These are phyloP conservation scores for Stenolophus ochropezus DNA, from an alignment of 2,888 invertebrate genomes.

Conservation along the genomic window DNA sequence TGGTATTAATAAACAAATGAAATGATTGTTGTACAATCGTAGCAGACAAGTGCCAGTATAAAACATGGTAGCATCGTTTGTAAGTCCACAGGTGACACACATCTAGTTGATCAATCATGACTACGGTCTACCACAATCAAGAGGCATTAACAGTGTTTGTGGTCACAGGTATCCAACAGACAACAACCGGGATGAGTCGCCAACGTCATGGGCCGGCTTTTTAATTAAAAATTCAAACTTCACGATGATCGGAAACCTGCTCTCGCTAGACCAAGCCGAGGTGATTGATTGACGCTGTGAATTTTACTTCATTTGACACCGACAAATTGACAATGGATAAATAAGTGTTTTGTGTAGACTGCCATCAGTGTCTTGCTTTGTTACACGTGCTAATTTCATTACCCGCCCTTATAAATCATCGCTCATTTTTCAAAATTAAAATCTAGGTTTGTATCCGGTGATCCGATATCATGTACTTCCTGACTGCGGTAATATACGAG, in stretches of 20 bases:
- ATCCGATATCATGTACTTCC: background rate
- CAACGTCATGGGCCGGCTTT: conserved; percentile 4
- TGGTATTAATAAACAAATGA: no score
- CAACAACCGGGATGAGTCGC: background rate
- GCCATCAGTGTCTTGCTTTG: background rate
- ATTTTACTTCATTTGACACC: conserved; percentile 26
- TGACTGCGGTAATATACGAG: no score
- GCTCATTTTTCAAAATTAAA: background rate
- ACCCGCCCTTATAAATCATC: background rate
- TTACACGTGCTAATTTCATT: background rate
- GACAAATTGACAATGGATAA: conserved; percentile 14
- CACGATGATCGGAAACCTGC: background rate
- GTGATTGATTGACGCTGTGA: conserved; percentile 36
- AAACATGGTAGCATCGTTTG: background rate
- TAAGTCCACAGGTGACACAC: conserved; percentile 47
- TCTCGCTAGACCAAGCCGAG: background rate
- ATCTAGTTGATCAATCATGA: conserved; percentile 60
- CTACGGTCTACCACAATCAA: conserved; percentile 57
- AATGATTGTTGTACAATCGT: no score
- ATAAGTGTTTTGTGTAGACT: background rate
- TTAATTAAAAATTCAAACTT: conserved; percentile 49
- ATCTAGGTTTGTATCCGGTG: background rate
- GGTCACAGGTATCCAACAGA: conserved; percentile 40
- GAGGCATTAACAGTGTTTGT: conserved; percentile 53
- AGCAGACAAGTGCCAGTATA: background rate